Evolutionary conservation across 2,888 invertebrate genomes (phyloP).

Genomic region (Caenorhabditis sinica): DNA sequence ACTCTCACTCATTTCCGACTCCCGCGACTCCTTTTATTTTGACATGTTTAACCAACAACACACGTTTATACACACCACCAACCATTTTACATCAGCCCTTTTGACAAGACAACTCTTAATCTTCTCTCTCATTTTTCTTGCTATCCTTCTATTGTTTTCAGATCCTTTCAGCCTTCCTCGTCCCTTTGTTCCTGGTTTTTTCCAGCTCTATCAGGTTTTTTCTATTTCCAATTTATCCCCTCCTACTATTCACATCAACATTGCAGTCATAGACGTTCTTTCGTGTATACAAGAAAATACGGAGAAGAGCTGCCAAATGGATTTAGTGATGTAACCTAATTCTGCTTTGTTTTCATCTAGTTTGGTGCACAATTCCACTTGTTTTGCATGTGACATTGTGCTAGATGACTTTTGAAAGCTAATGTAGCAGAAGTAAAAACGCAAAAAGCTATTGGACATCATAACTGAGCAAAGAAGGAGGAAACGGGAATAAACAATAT

Average conservation of each 20-base stretch:
- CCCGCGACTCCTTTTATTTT: constrained; percentile 39
- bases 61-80: constrained; percentile 47
- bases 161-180: not conserved
- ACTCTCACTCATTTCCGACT: constrained; percentile 48
- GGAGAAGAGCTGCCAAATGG: constrained; percentile 64
- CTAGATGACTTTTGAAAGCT: constrained; percentile 60
- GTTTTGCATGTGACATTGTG: constrained; percentile 61
- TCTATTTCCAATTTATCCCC: not conserved
- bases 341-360: constrained; percentile 64
- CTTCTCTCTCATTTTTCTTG: constrained; percentile 32
- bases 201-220: constrained; percentile 12
- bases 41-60: constrained; percentile 66
- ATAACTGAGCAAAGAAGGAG: constrained; percentile 9
- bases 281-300: constrained; percentile 21
- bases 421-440: constrained; percentile 56
- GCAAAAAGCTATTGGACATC: constrained; percentile 44
- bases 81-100: constrained; percentile 49
- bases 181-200: constrained; percentile 3
- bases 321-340: constrained; percentile 65
- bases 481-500: constrained; percentile 49
- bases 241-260: not conserved
- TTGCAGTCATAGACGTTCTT: constrained; percentile 33
- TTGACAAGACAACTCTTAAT: constrained; percentile 64
- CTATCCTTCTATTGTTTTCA: constrained; percentile 30
- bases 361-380: constrained; percentile 64